phyloP scores from a whole-genome alignment of 2,888 invertebrate species.

The Ormyrus labotus region DNA sequence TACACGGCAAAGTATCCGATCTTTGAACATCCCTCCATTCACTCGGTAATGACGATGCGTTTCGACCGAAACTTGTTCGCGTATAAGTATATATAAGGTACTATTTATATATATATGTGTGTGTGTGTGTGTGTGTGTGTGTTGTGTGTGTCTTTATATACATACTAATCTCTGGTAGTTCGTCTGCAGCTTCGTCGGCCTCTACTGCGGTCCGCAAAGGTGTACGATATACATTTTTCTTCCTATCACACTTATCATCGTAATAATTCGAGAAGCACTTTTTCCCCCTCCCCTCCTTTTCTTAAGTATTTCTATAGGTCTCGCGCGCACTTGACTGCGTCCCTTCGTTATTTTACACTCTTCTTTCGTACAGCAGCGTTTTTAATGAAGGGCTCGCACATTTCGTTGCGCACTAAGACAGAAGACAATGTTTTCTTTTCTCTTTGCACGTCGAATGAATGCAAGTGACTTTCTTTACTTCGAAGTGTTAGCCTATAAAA shows the following conservation, averaged over 20 bases:
- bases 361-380: no score
- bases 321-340: constrained; percentile 1
- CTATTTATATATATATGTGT: constrained; percentile 6
- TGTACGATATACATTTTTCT: no score
- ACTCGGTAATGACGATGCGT: constrained; percentile 10
- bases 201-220: no score
- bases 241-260: not conserved
- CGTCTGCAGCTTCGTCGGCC: not conserved
- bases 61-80: constrained; percentile 27
- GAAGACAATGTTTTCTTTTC: no score
- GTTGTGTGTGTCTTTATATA: not conserved
- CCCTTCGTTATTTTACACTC: not conserved
- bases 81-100: constrained; percentile 17
- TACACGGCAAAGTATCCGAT: constrained; percentile 7
- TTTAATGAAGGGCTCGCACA: no score
- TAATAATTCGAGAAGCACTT: constrained; percentile 30
- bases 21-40: not conserved
- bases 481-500: no score
- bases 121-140: no score
- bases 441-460: no score
- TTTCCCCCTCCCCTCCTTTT: no score
- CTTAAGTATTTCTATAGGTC: constrained; percentile 25
- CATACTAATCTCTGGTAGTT: constrained; percentile 14
- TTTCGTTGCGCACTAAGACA: no score
- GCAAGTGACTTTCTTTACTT: no score